phyloP scores from a whole-genome alignment of 2,113 vertebrate species.

The Polypterus bichir region DNA sequence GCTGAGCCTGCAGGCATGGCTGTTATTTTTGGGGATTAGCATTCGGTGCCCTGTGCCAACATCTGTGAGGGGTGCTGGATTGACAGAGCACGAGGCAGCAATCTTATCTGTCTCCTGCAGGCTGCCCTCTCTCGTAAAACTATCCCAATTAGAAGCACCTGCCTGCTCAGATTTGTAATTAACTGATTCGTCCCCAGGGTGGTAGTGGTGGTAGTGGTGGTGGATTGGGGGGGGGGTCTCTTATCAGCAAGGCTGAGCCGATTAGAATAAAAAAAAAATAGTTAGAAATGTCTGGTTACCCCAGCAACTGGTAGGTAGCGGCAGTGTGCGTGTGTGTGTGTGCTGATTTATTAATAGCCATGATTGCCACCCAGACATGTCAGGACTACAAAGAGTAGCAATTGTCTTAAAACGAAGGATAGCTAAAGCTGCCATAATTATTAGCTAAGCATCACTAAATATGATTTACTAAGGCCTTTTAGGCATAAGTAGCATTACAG shows the following conservation, averaged over 20 bases:
- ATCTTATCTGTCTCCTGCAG: conserved; percentile 44
- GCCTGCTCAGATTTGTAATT: conserved; percentile 15
- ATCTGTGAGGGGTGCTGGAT: no score
- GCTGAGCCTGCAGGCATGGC: no score
- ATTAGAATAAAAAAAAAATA: conserved; percentile 4
- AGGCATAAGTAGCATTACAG: no score
- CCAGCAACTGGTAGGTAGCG: conserved; percentile 28
- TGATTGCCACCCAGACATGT: conserved; percentile 15
- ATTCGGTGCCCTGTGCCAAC: no score
- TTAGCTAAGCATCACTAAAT: no score
- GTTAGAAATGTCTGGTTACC: conserved; percentile 29
- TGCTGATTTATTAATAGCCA: conserved; percentile 17
- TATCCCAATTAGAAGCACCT: conserved; percentile 24
- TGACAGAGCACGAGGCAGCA: conserved; percentile 12
- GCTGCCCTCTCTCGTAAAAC: conserved; percentile 20
- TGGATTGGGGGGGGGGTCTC: not conserved
- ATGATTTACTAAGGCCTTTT: no score
- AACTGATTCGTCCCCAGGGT: conserved; percentile 8
- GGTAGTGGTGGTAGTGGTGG: not conserved
- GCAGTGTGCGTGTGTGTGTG: conserved; percentile 5
- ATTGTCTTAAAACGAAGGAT: conserved; percentile 22
- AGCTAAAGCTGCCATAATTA: no score
- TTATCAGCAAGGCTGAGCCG: conserved; percentile 23
- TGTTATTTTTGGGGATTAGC: no score
- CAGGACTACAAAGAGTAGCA: conserved; percentile 22